Base-by-base conservation (phyloP, 2,113 vertebrate genomes). In the Coptodon rendalli region DNA sequence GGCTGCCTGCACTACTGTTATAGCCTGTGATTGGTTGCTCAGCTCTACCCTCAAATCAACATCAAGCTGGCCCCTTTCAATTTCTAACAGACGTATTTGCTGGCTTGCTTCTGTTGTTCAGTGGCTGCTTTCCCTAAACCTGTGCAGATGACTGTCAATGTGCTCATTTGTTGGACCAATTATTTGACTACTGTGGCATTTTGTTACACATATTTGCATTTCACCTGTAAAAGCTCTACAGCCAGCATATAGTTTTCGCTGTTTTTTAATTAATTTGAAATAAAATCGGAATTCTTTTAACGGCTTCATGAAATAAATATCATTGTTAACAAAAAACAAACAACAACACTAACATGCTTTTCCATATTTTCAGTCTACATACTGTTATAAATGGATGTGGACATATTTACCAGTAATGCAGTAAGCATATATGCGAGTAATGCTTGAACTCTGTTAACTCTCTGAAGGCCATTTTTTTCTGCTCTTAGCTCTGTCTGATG, bases 31-130 rank as follows among this genome's bases (percentile, higher is more conserved):
- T 76, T 76, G 43, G 43, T 76, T 76, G 43, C 73, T 78, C 27
- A 78, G 45, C 73, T 78, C 43, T 71, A 29, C 14, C 10, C 5
- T 57, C 50, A 82, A 36, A 68, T 78, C 73, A 78, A n/a, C 17
- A n/a, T 68, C n/a, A 80, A 52, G 54, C 54, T 83, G 34, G 29
- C 9, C 24, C 43, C 17, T 84, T 82, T 45, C 16, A 24, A 45
- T 71, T 79, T 85, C 31, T 38, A 34, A 83, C 82, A 79, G 29
- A 83, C 22, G 2, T 38, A 88, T 54, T 54, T 78, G 52, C 52
- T 57, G n/a, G 19, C 82, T 56, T 12, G 63, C 78, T 57, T 87
- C 11, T 63, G 34, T 50, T 50, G 10, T 63, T 84, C 17, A 68
- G 27, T 34, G 31, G 57, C 71, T 81, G 34, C 40, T 80, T 45